Evolutionary conservation across 2,888 invertebrate species (phyloP), one percentile per base, ranked within the genome.

Genomic region (Dromius quadrimaculatus): DNA sequence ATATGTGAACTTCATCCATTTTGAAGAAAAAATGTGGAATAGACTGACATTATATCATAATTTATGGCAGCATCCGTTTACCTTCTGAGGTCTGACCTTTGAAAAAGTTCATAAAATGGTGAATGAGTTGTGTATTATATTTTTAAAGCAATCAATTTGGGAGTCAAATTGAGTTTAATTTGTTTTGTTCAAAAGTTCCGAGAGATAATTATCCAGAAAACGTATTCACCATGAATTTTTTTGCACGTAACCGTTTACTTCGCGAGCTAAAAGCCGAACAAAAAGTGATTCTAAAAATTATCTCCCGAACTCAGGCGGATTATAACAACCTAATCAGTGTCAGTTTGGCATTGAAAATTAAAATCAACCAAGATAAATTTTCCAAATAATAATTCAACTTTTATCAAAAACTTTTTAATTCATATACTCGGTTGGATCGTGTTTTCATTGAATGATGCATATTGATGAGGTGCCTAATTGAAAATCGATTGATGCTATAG

Each of bases 321-420:
- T 28, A 54, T 2, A 54, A 54, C 28, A 54, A 54, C 28, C 36
- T 59, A 36, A 34, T 59, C 36, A 36, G 22, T 59, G 59, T 59
- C 59, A 50, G 28, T 50, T 28, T 50, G 50, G 50, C 28, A 59
- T 59, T 36, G 34, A 36, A 59, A 59, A 59, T 59, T 38, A 36
- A 59, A 59, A 59, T 38, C 38, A 59, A 22, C 36, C 20, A 36
- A 36, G 36, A 36, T 59, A 34, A 59, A 59, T 19, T 59, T 59
- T 38, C 50, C 36, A 59, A 36, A 59, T 59, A 59, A 36, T 59
- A 36, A 59, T 36, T 59, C 59, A 36, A 59, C 59, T 59, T 59
- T 59, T 36, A 59, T 59, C 36, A 20, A 59, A 19, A 36, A 59
- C 36, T 59, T 59, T 59, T 59, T 59, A 59, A 59, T 59, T 38